Conservation (phyloP, 1,140 invertebrate genomes). For the Drosophila pallidifrons region DNA sequence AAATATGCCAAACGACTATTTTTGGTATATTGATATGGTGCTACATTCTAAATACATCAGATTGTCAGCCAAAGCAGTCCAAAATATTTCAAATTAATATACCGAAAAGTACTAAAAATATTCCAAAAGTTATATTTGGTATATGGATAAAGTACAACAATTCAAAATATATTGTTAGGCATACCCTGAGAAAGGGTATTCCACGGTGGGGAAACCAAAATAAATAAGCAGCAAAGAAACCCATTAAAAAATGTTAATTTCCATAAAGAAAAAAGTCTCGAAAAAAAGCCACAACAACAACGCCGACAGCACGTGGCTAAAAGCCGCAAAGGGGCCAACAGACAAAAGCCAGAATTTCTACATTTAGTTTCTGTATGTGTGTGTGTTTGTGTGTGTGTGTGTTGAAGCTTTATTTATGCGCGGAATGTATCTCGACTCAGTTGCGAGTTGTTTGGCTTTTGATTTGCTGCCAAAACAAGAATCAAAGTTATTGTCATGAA, state of each 20-base stretch:
- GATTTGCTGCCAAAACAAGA: conserved; percentile 35
- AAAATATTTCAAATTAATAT: too few relatives aligned
- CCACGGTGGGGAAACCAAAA: neutral
- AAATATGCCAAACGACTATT: too few relatives aligned
- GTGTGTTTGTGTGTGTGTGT: neutral
- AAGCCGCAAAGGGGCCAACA: conserved; percentile 58
- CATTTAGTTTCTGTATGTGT: neutral
- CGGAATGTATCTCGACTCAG: conserved; percentile 21
- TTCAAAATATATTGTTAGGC: too few relatives aligned
- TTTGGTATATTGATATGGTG: too few relatives aligned
- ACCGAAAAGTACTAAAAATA: too few relatives aligned
- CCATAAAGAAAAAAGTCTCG: conserved; percentile 58
- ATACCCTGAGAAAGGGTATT: conserved; percentile 1
- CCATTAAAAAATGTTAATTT: conserved; percentile 82
- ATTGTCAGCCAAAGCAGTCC: too few relatives aligned
- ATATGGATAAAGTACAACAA: too few relatives aligned
- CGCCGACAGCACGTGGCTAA: conserved; percentile 65
- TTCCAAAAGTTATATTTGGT: too few relatives aligned
- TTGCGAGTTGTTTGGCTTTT: conserved; percentile 19
- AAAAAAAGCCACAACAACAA: conserved; percentile 40
- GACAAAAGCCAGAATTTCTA: conserved; percentile 32
- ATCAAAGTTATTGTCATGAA: conserved; percentile 35
- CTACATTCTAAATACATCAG: too few relatives aligned
- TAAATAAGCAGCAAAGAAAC: conserved; percentile 48
- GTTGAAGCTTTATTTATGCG: conserved; percentile 14